Base-by-base conservation (phyloP, 2,888 invertebrate genomes). In the Cataglyphis rosenhaueri region DNA sequence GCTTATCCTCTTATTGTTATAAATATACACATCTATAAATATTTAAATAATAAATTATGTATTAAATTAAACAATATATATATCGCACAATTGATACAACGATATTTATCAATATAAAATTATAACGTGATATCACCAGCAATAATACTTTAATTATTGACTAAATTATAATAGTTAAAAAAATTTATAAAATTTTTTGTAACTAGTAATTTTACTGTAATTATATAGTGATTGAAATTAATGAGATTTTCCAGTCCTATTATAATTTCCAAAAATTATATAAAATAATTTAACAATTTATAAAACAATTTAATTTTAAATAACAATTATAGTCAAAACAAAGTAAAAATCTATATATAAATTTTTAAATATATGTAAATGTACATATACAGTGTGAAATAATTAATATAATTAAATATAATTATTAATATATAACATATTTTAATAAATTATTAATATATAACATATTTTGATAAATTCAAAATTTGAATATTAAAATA, bases 331-430 rank as follows among this genome's bases (percentile, higher is more conserved):
- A 48, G 1, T 48, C 0, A 52, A 52, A 48, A 48, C 8, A 55
- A 57, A 21, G 10, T 57, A 57, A 21, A 57, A 21, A 57, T 10
- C 10, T 21, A 10, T 21, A 57, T 21, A 21, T 55, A 57, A 3
- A n/a, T 57, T 21, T 21, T 10, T 62, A 62, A 32, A 68, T 59
- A 68, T 61, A 68, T 83, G 57, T 32, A 73, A n/a, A 75, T 78
- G 55, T 62, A 68, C 12, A 62, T 52, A 25, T 75, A 70, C 55
- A 21, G 9, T 38, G 35, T n/a, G 6, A 62, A 25, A 25, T 25
- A 25, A 25, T 25, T 25, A 25, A 25, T 25, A 41, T 10, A 55
- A 3, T 15, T 12, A 29, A 76, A 61, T 38, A n/a, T 35, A 38
- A 38, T 35, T 32, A 48, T 18, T 48, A 2, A 48, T 48, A 25